These are phyloP conservation scores for Scolopax rusticola DNA, from an alignment of 2,797 vertebrate genomes.

Conservation along the genomic window DNA sequence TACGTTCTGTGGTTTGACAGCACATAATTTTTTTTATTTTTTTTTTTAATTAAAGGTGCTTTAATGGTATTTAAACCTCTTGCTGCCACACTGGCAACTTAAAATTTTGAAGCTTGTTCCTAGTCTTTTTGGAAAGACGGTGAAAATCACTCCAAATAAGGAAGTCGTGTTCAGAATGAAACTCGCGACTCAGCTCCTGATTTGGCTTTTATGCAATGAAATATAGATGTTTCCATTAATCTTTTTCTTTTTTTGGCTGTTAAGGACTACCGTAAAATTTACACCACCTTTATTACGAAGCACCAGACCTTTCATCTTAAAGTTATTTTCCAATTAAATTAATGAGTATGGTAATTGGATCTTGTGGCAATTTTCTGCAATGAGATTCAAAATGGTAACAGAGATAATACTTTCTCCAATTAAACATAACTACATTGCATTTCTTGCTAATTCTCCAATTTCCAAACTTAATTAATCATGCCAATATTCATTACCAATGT, in stretches of 20 bases:
- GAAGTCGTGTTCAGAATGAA: neutral
- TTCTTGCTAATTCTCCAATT: constrained; percentile 3
- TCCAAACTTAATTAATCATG: neutral
- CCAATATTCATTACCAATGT: neutral
- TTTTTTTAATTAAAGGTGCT: neutral
- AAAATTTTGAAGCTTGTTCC: neutral
- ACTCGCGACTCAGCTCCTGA: neutral
- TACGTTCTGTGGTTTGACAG: neutral
- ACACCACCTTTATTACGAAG: constrained; percentile 11
- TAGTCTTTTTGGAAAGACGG: neutral
- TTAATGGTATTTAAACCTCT: neutral
- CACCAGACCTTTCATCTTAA: constrained; percentile 16
- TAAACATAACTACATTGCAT: neutral
- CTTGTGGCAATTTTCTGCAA: constrained; percentile 15
- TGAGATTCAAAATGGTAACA: constrained; percentile 1
- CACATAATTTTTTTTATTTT: neutral
- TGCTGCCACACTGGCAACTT: neutral
- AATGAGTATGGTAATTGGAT: neutral
- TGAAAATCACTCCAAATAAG: neutral
- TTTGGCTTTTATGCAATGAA: neutral
- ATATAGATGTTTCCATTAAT: neutral
- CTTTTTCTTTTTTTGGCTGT: neutral
- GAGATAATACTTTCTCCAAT: neutral
- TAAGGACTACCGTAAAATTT: constrained; percentile 29
- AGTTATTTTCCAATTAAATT: constrained; percentile 25